phyloP scores from a whole-genome alignment of 53 echinoderm and acorn worm species.

The Antedon mediterranea region DNA sequence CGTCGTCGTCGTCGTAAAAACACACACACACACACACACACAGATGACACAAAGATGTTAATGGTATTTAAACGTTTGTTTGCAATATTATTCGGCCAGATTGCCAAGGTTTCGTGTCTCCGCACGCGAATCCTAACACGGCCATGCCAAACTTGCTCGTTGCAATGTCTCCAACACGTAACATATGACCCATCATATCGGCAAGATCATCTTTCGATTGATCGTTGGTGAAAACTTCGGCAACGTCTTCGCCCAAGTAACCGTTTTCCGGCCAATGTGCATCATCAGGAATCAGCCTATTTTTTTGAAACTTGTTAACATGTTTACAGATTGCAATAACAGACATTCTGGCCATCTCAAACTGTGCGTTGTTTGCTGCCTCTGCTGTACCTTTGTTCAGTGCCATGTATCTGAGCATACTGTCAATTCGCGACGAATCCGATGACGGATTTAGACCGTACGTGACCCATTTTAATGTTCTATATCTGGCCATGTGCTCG shows the following conservation, averaged over 20 bases:
- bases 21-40: no score
- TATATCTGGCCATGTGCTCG: neutral
- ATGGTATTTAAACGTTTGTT: neutral
- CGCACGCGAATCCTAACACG: neutral
- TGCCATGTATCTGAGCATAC: neutral
- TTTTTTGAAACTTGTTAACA: neutral
- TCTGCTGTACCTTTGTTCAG: neutral
- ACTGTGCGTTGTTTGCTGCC: neutral
- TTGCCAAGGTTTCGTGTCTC: neutral
- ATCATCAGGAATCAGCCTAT: neutral
- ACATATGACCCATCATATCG: neutral
- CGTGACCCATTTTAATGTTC: neutral
- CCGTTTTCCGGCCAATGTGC: neutral
- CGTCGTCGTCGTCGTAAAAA: no score
- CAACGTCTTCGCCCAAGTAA: neutral
- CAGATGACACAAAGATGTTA: neutral
- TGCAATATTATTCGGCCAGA: neutral
- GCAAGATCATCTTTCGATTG: neutral
- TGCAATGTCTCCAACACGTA: neutral
- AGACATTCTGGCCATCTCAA: neutral
- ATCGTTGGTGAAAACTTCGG: neutral
- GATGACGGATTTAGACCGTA: neutral
- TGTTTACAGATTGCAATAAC: neutral
- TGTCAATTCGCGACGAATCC: neutral
- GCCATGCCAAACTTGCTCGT: neutral